Evolutionary conservation across 2,888 invertebrate species (phyloP), one percentile per base, ranked within the genome.

Genomic region (Neoscelio sp.): DNA sequence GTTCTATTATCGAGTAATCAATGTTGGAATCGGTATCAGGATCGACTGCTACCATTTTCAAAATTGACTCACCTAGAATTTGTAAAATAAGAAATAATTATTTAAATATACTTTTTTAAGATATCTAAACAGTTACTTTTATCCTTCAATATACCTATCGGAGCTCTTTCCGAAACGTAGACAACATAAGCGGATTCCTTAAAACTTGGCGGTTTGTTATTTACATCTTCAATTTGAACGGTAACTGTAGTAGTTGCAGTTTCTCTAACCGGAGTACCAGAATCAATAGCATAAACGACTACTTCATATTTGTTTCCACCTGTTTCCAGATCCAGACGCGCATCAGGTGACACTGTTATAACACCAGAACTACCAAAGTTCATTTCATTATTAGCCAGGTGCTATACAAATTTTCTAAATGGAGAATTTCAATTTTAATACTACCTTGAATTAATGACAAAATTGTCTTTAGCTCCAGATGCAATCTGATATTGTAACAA

Each of bases 161-260:
- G 91, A 0, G 94, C 93, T 83, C 94, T 92, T 87, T 95, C 95
- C 0, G 95, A 95, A 2, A 95, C 93, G 82, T 95, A 95, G 17
- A 94, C 94, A 0, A 93, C 92, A 56, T 93, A 93, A 80, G 93
- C 94, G 2, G 91, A 90, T 46, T 92, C 92, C 58, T 92, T 94
- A 82, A 97, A 97, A 73, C 92, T 93, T 0, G 97, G 97, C 10
- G 95, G 93, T 85, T 96, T 96, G 86, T 97, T 95, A 84, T 97
- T 97, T 0, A 95, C 94, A 83, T 96, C 96, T 82, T 94, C 92
- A 1, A 96, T 93, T 38, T 93, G 94, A 1, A 96, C 94, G 65
- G 93, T 94, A 0, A 94, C 95, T 0, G 94, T 95, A 0, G 96
- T 94, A 0, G 95, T 95, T 0, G 95, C 96, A 0, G 96, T 96